Base-by-base conservation (phyloP, 2,888 invertebrate species). In the Julus scandinavius region DNA sequence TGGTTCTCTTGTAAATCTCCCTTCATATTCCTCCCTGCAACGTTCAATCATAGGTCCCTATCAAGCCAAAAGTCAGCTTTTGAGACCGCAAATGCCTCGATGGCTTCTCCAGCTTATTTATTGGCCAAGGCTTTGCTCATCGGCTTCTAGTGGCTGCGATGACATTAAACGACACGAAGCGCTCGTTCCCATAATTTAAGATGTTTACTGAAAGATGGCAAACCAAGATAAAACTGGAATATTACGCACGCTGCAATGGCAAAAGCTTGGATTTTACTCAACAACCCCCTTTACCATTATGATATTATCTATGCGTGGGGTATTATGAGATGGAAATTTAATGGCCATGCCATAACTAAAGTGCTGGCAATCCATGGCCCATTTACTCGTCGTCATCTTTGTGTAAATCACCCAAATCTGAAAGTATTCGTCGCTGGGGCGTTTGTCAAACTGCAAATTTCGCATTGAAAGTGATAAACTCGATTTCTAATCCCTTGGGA, bases 141-240 rank as follows among this genome's bases (percentile, higher is more conserved):
- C 80, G 80, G 80, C 80, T 80, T 80, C 80, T 80, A 80, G 80
- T 80, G 80, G 80, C 80, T 80, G 80, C 49, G 85, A 50, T 85
- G 85, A 50, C 85, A 85, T 85, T 85, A 85, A 85, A 20, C 50
- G 85, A 45, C 85, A 85, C 41, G 85, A 85, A 11, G 85, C 20
- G 85, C 50, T 87, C 54, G 58, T 58, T 87, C 87, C 40, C 29
- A 87, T 87, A 87, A 87, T 87, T 87, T 87, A 87, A 87, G 87
- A 87, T 87, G 87, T 87, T 87, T 87, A 87, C 87, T 58, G n/a
- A 87, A 87, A 87, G 50, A 85, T 85, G 85, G 85, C 85, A 15
- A 45, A 85, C 45, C 45, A 0, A 38, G 80, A 80, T 72, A 72
- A 72, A 20, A 29, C 72, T 72, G 29, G 20, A 63, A 63, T 72